Percentiles rank a stretch among this genome's conserved stretches.
These are phyloP conservation scores for Craterocephalus amniculus DNA, from an alignment of 2,797 vertebrate genomes.

Conservation along the genomic window DNA sequence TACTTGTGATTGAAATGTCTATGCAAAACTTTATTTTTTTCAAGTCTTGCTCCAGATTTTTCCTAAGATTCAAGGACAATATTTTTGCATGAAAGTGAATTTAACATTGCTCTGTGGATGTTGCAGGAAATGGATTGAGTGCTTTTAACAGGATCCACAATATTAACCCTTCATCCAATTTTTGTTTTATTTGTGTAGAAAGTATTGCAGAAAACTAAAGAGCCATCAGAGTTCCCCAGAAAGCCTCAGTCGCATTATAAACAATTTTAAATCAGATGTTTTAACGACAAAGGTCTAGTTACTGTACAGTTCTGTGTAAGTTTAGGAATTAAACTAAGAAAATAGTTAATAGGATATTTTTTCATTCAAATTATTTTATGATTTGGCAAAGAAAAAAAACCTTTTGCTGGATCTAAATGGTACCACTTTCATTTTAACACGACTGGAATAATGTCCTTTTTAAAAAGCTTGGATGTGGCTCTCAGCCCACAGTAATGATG, in stretches of 20 bases:
- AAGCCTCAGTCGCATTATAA: neutral
- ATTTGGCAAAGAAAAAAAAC: neutral
- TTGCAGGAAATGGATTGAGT: constrained; percentile 14
- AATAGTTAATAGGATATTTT: neutral
- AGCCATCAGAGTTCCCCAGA: neutral
- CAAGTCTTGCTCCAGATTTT: neutral
- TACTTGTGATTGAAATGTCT: constrained; percentile 79
- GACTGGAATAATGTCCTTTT: too few species aligned
- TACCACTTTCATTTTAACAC: neutral
- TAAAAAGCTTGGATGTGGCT: too few species aligned
- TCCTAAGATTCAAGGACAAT: constrained; percentile 5
- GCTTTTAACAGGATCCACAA: neutral
- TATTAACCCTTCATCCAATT: neutral
- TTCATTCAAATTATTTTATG: neutral
- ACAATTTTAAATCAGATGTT: neutral
- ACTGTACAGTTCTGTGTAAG: neutral
- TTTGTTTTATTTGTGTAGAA: neutral
- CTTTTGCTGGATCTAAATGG: neutral
- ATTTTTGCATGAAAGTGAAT: constrained; percentile 23
- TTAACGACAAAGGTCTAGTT: neutral
- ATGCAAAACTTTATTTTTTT: constrained; percentile 36
- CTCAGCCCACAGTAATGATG: neutral
- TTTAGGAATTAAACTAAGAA: neutral
- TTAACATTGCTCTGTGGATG: constrained; percentile 10
- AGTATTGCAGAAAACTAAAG: neutral